phyloP scores from a whole-genome alignment of 2,797 vertebrate genomes.

The Sebastes trivittatus region DNA sequence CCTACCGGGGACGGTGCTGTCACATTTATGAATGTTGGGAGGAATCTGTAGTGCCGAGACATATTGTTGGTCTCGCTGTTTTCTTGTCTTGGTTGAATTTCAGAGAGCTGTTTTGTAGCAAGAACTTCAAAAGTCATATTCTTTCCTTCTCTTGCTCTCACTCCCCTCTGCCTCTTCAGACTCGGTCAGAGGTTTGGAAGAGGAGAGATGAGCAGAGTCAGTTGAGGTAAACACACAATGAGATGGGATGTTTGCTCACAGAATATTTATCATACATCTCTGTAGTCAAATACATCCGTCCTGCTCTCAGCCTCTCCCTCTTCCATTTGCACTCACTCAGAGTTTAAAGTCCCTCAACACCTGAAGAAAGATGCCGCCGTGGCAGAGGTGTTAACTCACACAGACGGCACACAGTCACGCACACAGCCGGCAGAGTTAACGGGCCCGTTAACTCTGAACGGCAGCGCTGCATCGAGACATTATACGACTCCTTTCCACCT shows the following conservation, averaged over 20 bases:
- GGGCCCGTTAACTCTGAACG: neutral
- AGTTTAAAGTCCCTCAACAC: neutral
- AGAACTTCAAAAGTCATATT: neutral
- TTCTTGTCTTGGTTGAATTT: neutral
- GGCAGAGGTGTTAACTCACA: neutral
- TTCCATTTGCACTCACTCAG: neutral
- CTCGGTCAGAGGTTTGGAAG: neutral
- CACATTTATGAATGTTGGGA: neutral
- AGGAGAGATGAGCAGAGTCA: neutral
- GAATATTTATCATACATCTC: slow-evolving; percentile 20
- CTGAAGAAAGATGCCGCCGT: neutral
- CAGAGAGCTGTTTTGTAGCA: neutral
- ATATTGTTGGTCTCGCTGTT: neutral
- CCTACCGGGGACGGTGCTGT: neutral
- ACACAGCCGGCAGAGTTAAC: neutral
- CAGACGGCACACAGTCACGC: neutral
- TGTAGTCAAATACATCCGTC: neutral
- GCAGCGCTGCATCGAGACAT: neutral
- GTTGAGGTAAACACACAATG: neutral
- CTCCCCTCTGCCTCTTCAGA: neutral
- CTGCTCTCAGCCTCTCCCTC: neutral
- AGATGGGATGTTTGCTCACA: slow-evolving; percentile 22
- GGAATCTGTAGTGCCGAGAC: neutral
- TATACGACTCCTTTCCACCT: neutral
- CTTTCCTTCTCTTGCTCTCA: neutral